A percentile compares a stretch with the other conserved stretches of the same genome.
Evolutionary conservation across 2,888 invertebrate genomes (phyloP).

Genomic region (Protodeltote pygarga): DNA sequence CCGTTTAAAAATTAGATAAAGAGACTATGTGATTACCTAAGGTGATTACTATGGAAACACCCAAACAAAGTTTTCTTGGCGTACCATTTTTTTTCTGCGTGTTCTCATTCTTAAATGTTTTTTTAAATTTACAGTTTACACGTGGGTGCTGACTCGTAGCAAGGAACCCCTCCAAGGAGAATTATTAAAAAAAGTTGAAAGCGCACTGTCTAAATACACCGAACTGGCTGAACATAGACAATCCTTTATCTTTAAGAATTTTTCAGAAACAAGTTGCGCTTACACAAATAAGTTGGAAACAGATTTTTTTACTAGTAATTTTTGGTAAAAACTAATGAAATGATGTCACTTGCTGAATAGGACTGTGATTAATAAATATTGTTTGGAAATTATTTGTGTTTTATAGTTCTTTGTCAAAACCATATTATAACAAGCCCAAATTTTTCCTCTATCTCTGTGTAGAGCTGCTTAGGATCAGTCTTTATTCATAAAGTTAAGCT

Average conservation of each 20-base stretch:
- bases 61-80: too few species aligned
- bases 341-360: neutral
- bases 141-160: constrained; percentile 73
- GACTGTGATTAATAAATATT: constrained; percentile 31
- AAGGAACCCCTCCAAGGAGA: constrained; percentile 72
- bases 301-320: constrained; percentile 75
- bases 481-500: too few species aligned
- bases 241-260: constrained; percentile 74
- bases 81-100: too few species aligned
- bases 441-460: too few species aligned
- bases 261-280: constrained; percentile 66
- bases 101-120: too few species aligned
- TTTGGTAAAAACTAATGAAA: constrained; percentile 68
- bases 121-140: constrained; percentile 68
- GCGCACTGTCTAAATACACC: constrained; percentile 69
- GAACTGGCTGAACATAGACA: constrained; percentile 71
- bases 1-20: too few species aligned
- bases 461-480: too few species aligned
- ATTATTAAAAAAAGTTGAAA: constrained; percentile 68
- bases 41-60: too few species aligned
- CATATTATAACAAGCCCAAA: too few species aligned
- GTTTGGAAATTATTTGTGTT: neutral
- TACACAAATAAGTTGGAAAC: constrained; percentile 66
- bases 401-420: neutral
- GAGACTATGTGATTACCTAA: too few species aligned